Evolutionary conservation across 1,140 invertebrate species (phyloP).

Genomic region (Frieseomelitta varia): DNA sequence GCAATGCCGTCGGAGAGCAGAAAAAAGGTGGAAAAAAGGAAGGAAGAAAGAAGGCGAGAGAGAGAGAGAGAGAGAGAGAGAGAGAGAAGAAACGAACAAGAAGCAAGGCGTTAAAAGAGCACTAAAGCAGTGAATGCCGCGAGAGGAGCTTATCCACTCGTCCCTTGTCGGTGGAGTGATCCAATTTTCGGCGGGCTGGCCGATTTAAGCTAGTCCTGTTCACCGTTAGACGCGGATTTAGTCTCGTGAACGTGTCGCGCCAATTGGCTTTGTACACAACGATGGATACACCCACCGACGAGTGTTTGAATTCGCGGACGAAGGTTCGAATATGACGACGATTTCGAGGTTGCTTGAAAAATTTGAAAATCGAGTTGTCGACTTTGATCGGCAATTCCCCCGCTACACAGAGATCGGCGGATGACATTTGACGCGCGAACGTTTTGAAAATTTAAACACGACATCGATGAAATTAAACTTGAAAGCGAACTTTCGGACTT

Average conservation of each 20-base stretch:
- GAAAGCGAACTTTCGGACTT: background rate
- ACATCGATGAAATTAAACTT: background rate
- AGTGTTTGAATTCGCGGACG: too few relatives aligned
- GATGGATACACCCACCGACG: too few relatives aligned
- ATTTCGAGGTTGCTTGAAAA: too few relatives aligned
- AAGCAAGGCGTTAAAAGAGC: constrained; percentile 7
- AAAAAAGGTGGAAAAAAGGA: background rate
- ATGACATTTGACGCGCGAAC: too few relatives aligned
- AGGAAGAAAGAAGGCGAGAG: background rate
- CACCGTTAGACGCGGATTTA: background rate
- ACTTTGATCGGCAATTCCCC: too few relatives aligned
- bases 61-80: background rate
- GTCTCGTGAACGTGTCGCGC: background rate
- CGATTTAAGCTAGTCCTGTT: constrained; percentile 35
- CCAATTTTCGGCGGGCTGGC: constrained; percentile 30
- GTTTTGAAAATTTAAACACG: too few relatives aligned
- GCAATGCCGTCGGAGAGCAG: background rate
- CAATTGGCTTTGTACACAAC: background rate
- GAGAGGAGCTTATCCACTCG: constrained; percentile 25
- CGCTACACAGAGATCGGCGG: too few relatives aligned
- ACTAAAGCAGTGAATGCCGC: constrained; percentile 7
- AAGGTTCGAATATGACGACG: too few relatives aligned
- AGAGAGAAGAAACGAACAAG: background rate
- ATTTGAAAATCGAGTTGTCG: too few relatives aligned
- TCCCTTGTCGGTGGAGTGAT: constrained; percentile 19